Base-by-base conservation (phyloP, 2,113 vertebrate species). In the Zapornia atra region DNA sequence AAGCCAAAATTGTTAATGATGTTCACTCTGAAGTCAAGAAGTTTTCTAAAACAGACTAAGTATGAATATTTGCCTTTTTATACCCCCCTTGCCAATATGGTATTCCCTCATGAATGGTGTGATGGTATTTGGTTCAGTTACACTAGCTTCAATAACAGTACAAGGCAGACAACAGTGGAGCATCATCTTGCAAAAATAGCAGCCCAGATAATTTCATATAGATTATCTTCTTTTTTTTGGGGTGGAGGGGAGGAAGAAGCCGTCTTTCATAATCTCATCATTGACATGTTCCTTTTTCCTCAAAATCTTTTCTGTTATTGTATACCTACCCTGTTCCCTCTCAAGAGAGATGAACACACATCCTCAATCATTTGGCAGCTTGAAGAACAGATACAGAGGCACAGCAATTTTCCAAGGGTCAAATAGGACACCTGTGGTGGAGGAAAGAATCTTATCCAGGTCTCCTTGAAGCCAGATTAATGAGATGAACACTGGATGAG, bases 391-490 rank as follows among this genome's bases (percentile, higher is more conserved):
- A 36, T 40, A 63, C 31, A 88, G 51, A 86, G 15, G 31, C 61
- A 75, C 0, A 86, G 24, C 33, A 56, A 76, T 70, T 94, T 93
- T 76, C 79, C 90, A 90, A 24, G 69, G 88, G 75, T 93, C 94
- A 93, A 81, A 78, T 11, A 94, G 48, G 33, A 92, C 71, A 81
- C 63, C 56, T 83, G 59, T 78, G 42, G 33, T 90, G 65, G 26
- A 90, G 68, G 29, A 88, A 83, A 90, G 85, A 94, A 44, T 90
- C 68, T 36, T 86, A 84, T 40, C 48, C 60, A 94, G 33, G 51
- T 92, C 76, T 95, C 33, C 46, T 88, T 88, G 60, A 54, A 89
- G 56, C 28, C 56, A 92, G 76, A 93, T 92, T 90, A 94, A 94
- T 90, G 76, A 80, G 20, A 73, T 90, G 88, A 93, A 70, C 24